Evolutionary conservation across 2,113 vertebrate genomes (phyloP), one percentile per base, ranked within the genome.

Genomic region (Tangachromis dhanisi): DNA sequence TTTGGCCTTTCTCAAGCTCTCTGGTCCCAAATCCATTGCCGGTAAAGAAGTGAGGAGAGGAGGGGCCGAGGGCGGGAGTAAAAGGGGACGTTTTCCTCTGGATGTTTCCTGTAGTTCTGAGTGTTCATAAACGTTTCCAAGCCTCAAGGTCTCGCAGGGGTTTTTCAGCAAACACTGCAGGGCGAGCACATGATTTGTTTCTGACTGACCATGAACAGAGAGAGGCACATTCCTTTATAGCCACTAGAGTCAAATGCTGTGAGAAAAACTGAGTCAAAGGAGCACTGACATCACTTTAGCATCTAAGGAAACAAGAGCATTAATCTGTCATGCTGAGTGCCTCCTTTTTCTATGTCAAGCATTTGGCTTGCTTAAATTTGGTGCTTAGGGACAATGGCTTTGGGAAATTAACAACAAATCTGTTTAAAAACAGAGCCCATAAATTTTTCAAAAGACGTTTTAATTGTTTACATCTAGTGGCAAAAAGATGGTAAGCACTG

Each of bases 1-100:
- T 95, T 89, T 95, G 93, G 94, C 94, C 93, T 94, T 92, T 92
- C 93, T 94, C 94, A 95, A 96, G 95, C 93, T 92, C 89, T 86
- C 89, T 90, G 81, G 84, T 92, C 88, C 92, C 91, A 90, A 80
- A 90, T 86, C 88, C 90, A 92, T 38, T 81, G 90, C 84, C 8
- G 83, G 88, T 89, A 66, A 86, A 81, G 90, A 90, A 68, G 42
- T 10, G 78, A 42, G 54, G 55, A 79, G 61, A 57, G 82, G 85
- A 38, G 83, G 40, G 57, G 51, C 16, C 3, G 7, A 38, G 40
- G 55, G 19, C 16, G 21, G 40, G 86, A 31, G 40, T 59, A 81
- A 86, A 79, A 76, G 90, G 45, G 83, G 73, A 51, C 33, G 24
- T 87, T 94, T 92, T 93, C 89, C 88, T 93, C 86, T 92, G 61